phyloP scores from a whole-genome alignment of 1,140 invertebrate species.

The Teleogryllus occipitalis region DNA sequence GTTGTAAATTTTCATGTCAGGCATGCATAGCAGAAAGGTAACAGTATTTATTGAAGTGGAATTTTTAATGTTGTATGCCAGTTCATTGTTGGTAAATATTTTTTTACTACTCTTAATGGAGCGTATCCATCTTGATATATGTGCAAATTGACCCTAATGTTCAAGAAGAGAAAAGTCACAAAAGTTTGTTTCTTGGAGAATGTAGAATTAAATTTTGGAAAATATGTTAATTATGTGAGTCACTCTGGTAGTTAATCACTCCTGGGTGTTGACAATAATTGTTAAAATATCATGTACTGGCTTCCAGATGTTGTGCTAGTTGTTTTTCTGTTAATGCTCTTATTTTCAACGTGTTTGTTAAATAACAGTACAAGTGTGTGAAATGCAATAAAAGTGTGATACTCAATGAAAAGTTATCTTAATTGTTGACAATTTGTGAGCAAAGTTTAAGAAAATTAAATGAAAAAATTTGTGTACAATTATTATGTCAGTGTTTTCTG shows the following conservation, averaged over 20 bases:
- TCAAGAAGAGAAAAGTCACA: background rate
- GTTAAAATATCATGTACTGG: background rate
- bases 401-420: no score
- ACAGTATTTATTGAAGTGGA: background rate
- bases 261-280: background rate
- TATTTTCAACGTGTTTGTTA: no score
- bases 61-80: background rate
- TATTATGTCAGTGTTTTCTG: no score
- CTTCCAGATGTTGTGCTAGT: background rate
- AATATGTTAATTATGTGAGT: background rate
- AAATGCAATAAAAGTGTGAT: no score
- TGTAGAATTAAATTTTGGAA: background rate
- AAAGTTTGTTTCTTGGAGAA: background rate
- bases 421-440: no score
- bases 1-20: slow-evolving; percentile 91
- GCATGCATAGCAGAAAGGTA: slow-evolving; percentile 31
- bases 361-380: no score
- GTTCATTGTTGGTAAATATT: background rate
- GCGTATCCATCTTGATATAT: no score
- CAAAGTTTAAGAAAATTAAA: no score
- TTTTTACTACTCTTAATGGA: background rate
- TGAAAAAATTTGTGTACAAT: no score
- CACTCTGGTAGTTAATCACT: background rate
- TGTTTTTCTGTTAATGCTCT: no score
- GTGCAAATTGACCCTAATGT: no score